phyloP scores from a whole-genome alignment of 2,113 vertebrate species.

The Onychostoma macrolepis region DNA sequence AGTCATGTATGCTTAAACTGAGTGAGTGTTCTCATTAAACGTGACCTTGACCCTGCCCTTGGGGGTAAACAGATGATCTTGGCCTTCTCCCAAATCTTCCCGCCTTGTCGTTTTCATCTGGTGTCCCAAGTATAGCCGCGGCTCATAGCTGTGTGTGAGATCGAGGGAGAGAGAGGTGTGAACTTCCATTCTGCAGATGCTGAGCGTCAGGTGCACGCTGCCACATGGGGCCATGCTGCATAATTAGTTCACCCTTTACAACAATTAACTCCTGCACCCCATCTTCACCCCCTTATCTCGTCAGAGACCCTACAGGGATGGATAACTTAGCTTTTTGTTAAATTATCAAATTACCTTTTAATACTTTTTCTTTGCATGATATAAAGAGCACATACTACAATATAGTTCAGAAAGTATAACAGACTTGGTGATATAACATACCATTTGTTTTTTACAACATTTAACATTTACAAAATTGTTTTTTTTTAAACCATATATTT shows the following conservation, averaged over 20 bases:
- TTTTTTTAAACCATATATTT: not conserved
- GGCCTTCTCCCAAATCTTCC: conserved; percentile 43
- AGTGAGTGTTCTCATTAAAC: conserved; percentile 47
- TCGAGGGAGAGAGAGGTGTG: conserved; percentile 35
- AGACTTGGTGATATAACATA: not conserved
- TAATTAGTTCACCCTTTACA: conserved; percentile 57
- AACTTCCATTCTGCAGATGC: conserved; percentile 53
- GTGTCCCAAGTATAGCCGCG: conserved; percentile 38
- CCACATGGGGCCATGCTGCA: conserved; percentile 36
- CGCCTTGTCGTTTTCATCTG: conserved; percentile 10
- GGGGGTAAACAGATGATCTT: conserved; percentile 50
- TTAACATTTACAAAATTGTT: too few relatives aligned
- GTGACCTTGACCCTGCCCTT: conserved; percentile 44
- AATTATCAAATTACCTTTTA: not conserved
- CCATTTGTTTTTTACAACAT: too few relatives aligned
- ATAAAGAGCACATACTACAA: not conserved
- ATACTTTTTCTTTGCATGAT: not conserved
- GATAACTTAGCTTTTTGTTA: conserved; percentile 22
- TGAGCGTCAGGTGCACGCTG: conserved; percentile 46
- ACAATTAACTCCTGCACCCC: conserved; percentile 53
- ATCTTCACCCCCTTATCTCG: conserved; percentile 13
- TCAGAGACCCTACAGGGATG: conserved; percentile 14
- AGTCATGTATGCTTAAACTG: conserved; percentile 34
- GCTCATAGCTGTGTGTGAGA: conserved; percentile 28
- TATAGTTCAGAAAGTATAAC: not conserved